phyloP scores from a whole-genome alignment of 2,113 vertebrate species.

The Syngnathus scovelli region DNA sequence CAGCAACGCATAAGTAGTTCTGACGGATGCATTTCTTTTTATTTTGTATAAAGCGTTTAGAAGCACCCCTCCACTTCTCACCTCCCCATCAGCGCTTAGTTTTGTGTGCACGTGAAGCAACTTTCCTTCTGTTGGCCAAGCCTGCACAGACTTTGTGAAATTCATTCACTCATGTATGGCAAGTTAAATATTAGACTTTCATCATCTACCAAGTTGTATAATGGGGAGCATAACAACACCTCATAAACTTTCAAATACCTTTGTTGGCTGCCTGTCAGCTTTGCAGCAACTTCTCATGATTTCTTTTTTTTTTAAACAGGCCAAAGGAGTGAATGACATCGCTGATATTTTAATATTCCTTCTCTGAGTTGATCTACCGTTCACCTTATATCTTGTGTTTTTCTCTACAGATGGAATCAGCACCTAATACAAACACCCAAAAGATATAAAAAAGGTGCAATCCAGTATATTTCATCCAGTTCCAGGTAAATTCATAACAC shows the following conservation, averaged over 20 bases:
- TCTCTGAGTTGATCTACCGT: neutral
- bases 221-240: slow-evolving; percentile 11
- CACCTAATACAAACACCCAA: slow-evolving; percentile 39
- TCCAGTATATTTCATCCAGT: slow-evolving; percentile 24
- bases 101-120: neutral
- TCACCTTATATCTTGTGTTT: slow-evolving; percentile 11
- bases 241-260: slow-evolving; percentile 2
- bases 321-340: neutral
- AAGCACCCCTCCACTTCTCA: neutral
- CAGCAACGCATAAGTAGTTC: too few relatives aligned
- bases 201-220: slow-evolving; percentile 1
- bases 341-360: neutral
- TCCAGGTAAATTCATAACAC: slow-evolving; percentile 42
- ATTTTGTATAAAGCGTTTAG: neutral
- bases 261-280: neutral
- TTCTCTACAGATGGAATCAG: slow-evolving; percentile 64
- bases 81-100: neutral
- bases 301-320: too few relatives aligned
- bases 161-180: neutral
- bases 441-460: slow-evolving; percentile 36
- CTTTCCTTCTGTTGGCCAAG: neutral
- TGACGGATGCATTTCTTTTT: too few relatives aligned
- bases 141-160: neutral
- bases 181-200: neutral
- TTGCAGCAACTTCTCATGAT: neutral